Evolutionary conservation across 2,113 vertebrate genomes (phyloP), one percentile per base, ranked within the genome.

Genomic region (Gulo gulo): DNA sequence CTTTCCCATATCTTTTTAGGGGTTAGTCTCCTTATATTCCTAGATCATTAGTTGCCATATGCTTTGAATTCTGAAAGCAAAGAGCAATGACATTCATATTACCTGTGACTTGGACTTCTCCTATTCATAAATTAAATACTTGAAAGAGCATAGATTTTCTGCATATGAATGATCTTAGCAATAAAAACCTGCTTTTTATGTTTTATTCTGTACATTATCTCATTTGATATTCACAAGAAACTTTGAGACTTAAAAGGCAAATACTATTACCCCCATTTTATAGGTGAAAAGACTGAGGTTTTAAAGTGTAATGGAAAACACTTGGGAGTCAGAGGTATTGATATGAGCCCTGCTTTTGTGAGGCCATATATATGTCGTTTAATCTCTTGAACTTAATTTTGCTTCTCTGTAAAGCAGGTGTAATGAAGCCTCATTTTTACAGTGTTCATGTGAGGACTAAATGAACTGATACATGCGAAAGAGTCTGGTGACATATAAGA

Each of bases 191-290:
- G 21, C 57, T 45, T 84, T 73, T 79, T 79, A 29, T 90, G 34
- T 39, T 91, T 91, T 94, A 71, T n/a, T 92, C 39, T 5, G 63
- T 73, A 29, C 4, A 39, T 83, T 93, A 47, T 69, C 42, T 94
- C 52, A 50, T 65, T 96, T 95, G 45, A 90, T 92, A 87, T 24
- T 94, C 57, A 95, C 15, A 74, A 78, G 57, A 95, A 95, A 81
- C 11, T 55, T 80, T 65, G 36, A 92, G 36, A 55, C 24, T 89
- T 50, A 88, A 90, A 94, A 39, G 45, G 6, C 20, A 91, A 74
- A 67, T 84, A 67, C 47, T 26, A 73, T 7, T 89, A 87, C 5
- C 45, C 14, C 15, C 36, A 8, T 85, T 93, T 93, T 74, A 73
- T 6, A 59, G 31, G n/a, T 93, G 10, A 50, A 21, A 92, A 88